Conservation (phyloP, 2,113 vertebrate genomes). For the Falcunculus frontatus region DNA sequence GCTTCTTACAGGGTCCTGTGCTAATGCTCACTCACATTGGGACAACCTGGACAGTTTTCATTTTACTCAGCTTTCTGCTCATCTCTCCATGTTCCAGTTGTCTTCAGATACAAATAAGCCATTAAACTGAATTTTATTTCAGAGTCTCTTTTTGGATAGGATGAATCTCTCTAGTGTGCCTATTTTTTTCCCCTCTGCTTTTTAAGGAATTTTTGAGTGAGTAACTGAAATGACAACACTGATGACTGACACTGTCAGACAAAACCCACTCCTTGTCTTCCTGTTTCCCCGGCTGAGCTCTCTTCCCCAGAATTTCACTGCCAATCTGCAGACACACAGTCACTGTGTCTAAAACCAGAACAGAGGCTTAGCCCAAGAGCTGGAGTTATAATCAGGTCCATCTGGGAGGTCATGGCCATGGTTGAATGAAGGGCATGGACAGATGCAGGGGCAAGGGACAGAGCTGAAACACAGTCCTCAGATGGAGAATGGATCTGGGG, state of each 20-base stretch:
- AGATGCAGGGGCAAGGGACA: accelerated
- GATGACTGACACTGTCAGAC: background rate
- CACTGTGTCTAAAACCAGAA: background rate
- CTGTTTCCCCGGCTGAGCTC: background rate
- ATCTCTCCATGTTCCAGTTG: background rate
- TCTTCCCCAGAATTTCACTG: background rate
- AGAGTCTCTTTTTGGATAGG: background rate
- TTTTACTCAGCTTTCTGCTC: background rate
- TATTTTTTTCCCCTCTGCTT: background rate
- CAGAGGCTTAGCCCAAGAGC: background rate
- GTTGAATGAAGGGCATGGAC: background rate
- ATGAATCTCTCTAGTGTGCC: background rate
- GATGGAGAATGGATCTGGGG: background rate
- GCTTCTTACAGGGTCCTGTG: background rate
- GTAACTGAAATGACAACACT: background rate
- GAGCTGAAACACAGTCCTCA: background rate
- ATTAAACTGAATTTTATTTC: background rate
- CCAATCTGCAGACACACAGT: background rate
- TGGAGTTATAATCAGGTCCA: background rate
- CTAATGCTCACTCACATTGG: background rate
- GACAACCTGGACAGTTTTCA: background rate
- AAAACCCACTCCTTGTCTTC: background rate
- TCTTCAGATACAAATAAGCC: background rate
- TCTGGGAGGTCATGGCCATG: background rate
- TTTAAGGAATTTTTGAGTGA: background rate